Base-by-base conservation (phyloP, 2,888 invertebrate species). In the Ochropleura plecta region DNA sequence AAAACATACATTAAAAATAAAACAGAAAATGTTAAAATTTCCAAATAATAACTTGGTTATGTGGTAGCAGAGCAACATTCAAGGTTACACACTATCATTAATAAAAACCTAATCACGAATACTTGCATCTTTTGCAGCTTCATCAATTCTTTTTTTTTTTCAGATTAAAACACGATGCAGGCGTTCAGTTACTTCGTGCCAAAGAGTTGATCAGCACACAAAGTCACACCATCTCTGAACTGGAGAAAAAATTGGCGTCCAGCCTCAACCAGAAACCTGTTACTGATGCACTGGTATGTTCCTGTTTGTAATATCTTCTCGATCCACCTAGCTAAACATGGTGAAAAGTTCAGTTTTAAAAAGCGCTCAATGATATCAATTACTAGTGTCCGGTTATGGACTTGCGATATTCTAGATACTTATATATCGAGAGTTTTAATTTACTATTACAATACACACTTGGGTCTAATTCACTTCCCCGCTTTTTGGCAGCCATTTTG, bases 231-330 rank as follows among this genome's bases (percentile, higher is more conserved):
- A 96, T 97, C 73, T 91, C 94, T 18, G 95, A 96, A 63, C 90
- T 97, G 14, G 97, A 97, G 88, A 91, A 92, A 65, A 94, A 95
- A 40, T 91, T 97, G 49, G 89, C 93, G 0, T 87, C 94, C 0
- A 72, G 79, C 51, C 59, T 70, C 20, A 79, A 87, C 48, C 90
- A 89, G 40, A 85, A 87, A 6, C 91, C 92, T 44, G 78, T 92
- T 79, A 83, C 81, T n/a, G 91, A 93, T 40, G 91, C 93, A 4
- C 73, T 94, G 90, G 95, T 95, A 40, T 84, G 88, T 78, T 57
- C 60, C 2, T 30, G 18, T 71, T 30, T 9, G 10, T 10, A 20
- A 20, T 51, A 30, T 51, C 1, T 53, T 51, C 1, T 9, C 3
- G 0, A 14, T 30, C 18, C 44, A 44, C n/a, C 18, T 69, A 14